Percentiles rank a stretch among this genome's conserved stretches.
phyloP scores from a whole-genome alignment of 1,140 invertebrate species.

The Drosophila orena region DNA sequence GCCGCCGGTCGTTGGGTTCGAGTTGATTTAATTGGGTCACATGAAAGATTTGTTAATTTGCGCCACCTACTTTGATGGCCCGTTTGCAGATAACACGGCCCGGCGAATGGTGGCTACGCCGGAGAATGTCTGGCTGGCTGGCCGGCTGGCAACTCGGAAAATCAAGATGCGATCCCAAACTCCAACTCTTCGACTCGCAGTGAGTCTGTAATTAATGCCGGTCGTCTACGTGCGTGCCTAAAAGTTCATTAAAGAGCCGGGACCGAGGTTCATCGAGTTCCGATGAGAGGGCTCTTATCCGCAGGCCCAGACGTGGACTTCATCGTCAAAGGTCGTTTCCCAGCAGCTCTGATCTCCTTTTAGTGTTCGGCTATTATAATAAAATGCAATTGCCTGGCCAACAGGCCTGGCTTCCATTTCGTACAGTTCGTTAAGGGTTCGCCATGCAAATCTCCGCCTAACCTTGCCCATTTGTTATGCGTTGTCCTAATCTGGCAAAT shows the following conservation, averaged over 20 bases:
- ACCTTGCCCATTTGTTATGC: constrained; percentile 76
- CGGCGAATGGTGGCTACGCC: constrained; percentile 32
- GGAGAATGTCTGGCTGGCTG: constrained; percentile 39
- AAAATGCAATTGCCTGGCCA: constrained; percentile 72
- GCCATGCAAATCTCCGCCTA: constrained; percentile 73
- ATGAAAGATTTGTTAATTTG: constrained; percentile 82
- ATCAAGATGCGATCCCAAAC: constrained; percentile 33
- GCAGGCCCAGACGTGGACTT: constrained; percentile 19
- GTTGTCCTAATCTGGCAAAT: constrained; percentile 71
- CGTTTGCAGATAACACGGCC: constrained; percentile 65
- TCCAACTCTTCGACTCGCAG: background rate
- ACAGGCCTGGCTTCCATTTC: constrained; percentile 53
- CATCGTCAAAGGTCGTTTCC: constrained; percentile 72
- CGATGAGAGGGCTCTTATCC: constrained; percentile 48
- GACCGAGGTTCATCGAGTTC: constrained; percentile 14
- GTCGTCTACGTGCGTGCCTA: constrained; percentile 68
- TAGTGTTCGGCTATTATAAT: constrained; percentile 57
- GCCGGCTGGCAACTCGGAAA: constrained; percentile 1
- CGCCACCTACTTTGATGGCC: constrained; percentile 78
- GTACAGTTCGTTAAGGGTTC: constrained; percentile 67
- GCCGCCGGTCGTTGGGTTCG: constrained; percentile 27
- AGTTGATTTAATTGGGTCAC: constrained; percentile 80
- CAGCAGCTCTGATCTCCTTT: constrained; percentile 49
- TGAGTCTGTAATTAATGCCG: constrained; percentile 70
- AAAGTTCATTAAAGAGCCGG: constrained; percentile 69